These are phyloP conservation scores for Tachystola acroxantha DNA, from an alignment of 2,888 invertebrate species.

Conservation along the genomic window DNA sequence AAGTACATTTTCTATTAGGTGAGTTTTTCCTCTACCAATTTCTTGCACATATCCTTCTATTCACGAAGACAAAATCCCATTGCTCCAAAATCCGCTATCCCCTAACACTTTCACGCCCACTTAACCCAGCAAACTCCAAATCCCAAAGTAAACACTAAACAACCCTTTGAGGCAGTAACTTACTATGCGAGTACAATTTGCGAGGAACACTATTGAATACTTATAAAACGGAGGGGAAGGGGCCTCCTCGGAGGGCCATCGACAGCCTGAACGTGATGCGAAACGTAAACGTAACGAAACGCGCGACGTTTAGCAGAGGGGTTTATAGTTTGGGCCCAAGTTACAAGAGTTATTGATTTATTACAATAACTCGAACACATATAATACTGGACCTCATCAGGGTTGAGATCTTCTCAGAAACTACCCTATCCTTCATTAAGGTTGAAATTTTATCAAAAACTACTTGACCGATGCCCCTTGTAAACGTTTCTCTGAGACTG, in stretches of 20 bases:
- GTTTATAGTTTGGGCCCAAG: constrained; percentile 16
- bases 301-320: constrained; percentile 35
- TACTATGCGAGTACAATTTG: constrained; percentile 34
- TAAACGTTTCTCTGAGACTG: too few species aligned
- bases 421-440: too few species aligned
- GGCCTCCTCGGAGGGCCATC: constrained; percentile 47
- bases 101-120: neutral
- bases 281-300: constrained; percentile 43
- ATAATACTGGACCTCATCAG: too few species aligned
- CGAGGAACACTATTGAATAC: constrained; percentile 46
- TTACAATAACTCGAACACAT: too few species aligned
- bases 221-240: constrained; percentile 48
- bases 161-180: constrained; percentile 24
- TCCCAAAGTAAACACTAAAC: constrained; percentile 19
- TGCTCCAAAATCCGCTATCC: neutral
- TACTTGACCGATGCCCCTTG: too few species aligned
- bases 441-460: too few species aligned
- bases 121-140: constrained; percentile 1
- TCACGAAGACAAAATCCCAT: neutral
- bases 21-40: too few species aligned
- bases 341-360: constrained; percentile 12
- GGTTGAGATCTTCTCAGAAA: too few species aligned
- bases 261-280: constrained; percentile 45
- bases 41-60: too few species aligned
- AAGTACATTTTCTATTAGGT: too few species aligned